Evolutionary conservation across 2,797 vertebrate genomes (phyloP).

Genomic region (Poeciliopsis presidionis): DNA sequence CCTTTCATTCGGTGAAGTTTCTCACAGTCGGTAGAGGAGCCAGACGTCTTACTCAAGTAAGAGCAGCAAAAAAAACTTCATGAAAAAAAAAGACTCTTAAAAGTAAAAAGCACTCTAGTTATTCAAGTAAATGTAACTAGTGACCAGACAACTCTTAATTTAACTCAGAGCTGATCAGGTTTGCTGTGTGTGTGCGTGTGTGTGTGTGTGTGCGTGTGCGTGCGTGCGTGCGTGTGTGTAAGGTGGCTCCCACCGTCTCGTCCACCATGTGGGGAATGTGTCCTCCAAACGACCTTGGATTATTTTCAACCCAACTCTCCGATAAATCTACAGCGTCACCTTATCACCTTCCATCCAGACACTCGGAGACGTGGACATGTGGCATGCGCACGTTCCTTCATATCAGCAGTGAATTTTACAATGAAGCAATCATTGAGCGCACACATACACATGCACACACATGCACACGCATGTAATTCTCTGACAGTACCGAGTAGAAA

Average conservation of each 20-base stretch:
- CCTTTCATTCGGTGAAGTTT: no score
- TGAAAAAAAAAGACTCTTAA: no score
- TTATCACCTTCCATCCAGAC: constrained; percentile 57
- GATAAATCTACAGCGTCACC: constrained; percentile 51
- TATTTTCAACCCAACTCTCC: constrained; percentile 74
- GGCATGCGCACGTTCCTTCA: constrained; percentile 24
- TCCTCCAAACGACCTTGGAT: constrained; percentile 72
- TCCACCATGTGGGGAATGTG: constrained; percentile 62
- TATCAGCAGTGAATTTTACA: constrained; percentile 31
- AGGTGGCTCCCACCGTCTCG: constrained; percentile 20
- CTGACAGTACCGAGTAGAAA: constrained; percentile 34
- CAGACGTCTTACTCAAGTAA: no score
- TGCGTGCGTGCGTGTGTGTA: not conserved
- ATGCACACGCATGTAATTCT: constrained; percentile 10
- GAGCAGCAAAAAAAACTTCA: no score
- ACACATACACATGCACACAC: constrained; percentile 6
- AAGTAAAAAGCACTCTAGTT: no score
- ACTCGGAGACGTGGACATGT: constrained; percentile 17
- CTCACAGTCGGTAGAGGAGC: no score
- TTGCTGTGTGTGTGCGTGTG: not conserved
- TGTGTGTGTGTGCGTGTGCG: not conserved
- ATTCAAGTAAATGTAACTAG: no score
- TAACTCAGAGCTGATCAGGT: constrained; percentile 3
- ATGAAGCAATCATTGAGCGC: not conserved
- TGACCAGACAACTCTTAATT: constrained; percentile 6